Evolutionary conservation across 2,113 vertebrate species (phyloP).

Genomic region (Prietella phreatophila): DNA sequence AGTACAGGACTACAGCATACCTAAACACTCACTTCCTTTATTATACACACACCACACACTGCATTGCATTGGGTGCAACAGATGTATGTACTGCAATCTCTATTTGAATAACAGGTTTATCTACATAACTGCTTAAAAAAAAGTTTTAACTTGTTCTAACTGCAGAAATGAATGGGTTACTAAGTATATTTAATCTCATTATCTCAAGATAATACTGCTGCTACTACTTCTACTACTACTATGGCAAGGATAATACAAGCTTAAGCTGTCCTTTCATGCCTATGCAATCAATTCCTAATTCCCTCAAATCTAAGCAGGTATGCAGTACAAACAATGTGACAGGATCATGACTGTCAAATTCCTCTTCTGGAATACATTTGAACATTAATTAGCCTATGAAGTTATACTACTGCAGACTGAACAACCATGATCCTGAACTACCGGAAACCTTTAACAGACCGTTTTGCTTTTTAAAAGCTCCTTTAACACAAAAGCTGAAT

Average conservation of each 20-base stretch:
- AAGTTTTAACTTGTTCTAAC: too few relatives aligned
- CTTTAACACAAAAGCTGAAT: not conserved
- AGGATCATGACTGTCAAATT: not conserved
- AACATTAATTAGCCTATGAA: not conserved
- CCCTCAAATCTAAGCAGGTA: not conserved
- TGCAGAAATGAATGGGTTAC: not conserved
- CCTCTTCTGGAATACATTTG: not conserved
- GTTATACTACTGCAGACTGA: not conserved
- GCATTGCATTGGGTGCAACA: not conserved
- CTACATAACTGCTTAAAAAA: not conserved
- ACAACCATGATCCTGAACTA: not conserved
- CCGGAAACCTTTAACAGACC: not conserved
- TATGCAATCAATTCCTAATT: not conserved
- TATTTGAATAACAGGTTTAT: not conserved
- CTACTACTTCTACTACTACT: not conserved
- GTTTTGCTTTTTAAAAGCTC: not conserved
- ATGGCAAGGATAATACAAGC: not conserved
- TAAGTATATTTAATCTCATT: not conserved
- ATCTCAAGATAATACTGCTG: not conserved
- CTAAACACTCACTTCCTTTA: not conserved
- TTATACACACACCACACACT: not conserved
- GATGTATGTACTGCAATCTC: not conserved
- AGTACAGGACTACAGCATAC: conserved; percentile 3
- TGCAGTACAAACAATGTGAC: not conserved
- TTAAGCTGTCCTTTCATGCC: not conserved